phyloP scores from a whole-genome alignment of 1,140 invertebrate genomes.

The Drosophila pruinosa region DNA sequence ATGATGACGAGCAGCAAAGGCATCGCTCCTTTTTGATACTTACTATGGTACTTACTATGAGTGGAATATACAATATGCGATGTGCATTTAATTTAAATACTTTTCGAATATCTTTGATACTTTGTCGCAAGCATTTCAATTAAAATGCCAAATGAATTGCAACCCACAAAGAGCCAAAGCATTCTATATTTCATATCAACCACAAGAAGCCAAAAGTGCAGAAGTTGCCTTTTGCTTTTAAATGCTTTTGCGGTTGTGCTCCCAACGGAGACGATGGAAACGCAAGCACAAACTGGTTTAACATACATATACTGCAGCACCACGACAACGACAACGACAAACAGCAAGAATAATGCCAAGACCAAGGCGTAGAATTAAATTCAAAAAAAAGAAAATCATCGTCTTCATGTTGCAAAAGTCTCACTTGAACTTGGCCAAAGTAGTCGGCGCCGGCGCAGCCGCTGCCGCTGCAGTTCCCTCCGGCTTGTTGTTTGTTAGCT shows the following conservation, averaged over 20 bases:
- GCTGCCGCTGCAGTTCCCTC: neutral
- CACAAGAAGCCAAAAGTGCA: constrained; percentile 30
- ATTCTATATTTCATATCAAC: constrained; percentile 36
- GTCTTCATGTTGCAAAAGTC: constrained; percentile 12
- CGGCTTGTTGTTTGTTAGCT: constrained; percentile 32
- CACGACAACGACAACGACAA: no score
- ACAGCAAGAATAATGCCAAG: constrained; percentile 33
- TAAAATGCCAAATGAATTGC: constrained; percentile 52
- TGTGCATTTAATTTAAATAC: constrained; percentile 69
- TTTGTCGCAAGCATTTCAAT: constrained; percentile 62
- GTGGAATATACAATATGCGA: neutral
- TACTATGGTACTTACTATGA: neutral
- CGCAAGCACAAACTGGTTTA: constrained; percentile 63
- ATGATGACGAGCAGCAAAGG: neutral
- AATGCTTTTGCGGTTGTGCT: constrained; percentile 63
- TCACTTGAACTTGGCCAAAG: constrained; percentile 71
- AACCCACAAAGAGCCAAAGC: neutral
- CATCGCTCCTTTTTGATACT: neutral
- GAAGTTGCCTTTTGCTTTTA: constrained; percentile 52
- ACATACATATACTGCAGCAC: neutral
- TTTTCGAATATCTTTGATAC: constrained; percentile 35
- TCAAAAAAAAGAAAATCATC: constrained; percentile 22
- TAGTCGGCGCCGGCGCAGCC: constrained; percentile 36
- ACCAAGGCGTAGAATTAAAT: neutral
- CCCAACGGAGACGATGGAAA: neutral